phyloP scores from a whole-genome alignment of 2,888 invertebrate species.

The Ypsolopha scabrella region DNA sequence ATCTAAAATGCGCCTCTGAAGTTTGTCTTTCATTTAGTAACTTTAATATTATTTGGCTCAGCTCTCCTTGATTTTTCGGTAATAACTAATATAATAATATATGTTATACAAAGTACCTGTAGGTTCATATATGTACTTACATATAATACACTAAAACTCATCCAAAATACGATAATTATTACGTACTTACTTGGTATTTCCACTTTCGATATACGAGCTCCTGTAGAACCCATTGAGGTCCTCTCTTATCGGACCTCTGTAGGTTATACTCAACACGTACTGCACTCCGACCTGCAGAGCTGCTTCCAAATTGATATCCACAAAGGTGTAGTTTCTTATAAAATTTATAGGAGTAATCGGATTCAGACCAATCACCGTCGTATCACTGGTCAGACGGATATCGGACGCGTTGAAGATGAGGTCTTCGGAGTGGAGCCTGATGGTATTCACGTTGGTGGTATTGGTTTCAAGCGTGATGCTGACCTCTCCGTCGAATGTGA shows the following conservation, averaged over 20 bases:
- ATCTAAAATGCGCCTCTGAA: no score
- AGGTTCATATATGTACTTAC: no score
- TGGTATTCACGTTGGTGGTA: constrained; percentile 27
- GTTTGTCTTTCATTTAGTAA: no score
- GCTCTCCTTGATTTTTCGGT: no score
- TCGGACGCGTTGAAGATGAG: constrained; percentile 29
- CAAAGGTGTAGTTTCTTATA: constrained; percentile 51
- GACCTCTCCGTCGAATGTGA: constrained; percentile 60
- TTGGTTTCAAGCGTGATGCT: constrained; percentile 39
- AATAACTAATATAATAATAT: no score
- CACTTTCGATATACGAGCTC: constrained; percentile 64
- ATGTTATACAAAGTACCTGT: no score
- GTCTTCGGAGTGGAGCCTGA: constrained; percentile 50
- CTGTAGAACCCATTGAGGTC: constrained; percentile 73
- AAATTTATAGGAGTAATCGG: constrained; percentile 32
- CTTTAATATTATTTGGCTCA: no score
- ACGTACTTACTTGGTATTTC: constrained; percentile 60
- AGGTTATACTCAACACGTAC: constrained; percentile 63
- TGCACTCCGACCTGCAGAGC: constrained; percentile 34
- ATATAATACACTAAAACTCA: background rate
- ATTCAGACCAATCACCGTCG: constrained; percentile 19
- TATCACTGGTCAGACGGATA: constrained; percentile 27
- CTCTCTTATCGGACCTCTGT: constrained; percentile 64
- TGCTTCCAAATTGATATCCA: constrained; percentile 47
- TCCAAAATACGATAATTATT: background rate